Evolutionary conservation across 1,140 invertebrate genomes (phyloP).

Genomic region (Eurosta solidaginis): DNA sequence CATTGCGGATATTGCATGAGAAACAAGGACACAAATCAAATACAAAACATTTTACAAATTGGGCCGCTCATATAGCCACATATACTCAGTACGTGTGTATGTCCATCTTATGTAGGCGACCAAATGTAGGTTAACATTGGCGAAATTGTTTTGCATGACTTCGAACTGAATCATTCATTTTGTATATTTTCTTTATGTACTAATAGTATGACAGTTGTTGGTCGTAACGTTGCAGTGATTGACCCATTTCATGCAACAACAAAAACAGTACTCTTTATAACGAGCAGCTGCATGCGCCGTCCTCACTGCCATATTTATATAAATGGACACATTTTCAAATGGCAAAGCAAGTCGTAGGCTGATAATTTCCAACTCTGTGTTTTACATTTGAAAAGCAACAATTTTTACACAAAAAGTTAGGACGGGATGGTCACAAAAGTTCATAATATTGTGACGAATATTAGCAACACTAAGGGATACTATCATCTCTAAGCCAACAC

Average conservation of each 20-base stretch:
- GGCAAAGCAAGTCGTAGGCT: too few species aligned
- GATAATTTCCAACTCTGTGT: too few species aligned
- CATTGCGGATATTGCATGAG: neutral
- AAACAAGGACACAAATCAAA: neutral
- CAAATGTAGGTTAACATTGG: constrained; percentile 3
- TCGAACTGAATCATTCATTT: neutral
- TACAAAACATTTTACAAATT: neutral
- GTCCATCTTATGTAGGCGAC: neutral
- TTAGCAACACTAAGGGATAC: too few species aligned
- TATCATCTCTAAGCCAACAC: too few species aligned
- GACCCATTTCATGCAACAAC: neutral
- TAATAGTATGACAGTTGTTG: neutral
- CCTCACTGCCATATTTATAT: neutral
- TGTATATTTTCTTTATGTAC: neutral
- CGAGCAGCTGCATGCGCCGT: neutral
- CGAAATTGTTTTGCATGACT: neutral
- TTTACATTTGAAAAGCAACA: neutral
- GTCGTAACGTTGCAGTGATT: too few species aligned
- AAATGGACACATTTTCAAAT: too few species aligned
- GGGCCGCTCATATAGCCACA: neutral
- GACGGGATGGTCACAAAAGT: too few species aligned
- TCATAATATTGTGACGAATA: too few species aligned
- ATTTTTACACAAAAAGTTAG: neutral
- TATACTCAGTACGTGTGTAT: too few species aligned
- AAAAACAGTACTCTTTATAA: neutral